These are phyloP conservation scores for Pristionchus arcanus DNA, from an alignment of 2,888 invertebrate genomes.

Conservation along the genomic window DNA sequence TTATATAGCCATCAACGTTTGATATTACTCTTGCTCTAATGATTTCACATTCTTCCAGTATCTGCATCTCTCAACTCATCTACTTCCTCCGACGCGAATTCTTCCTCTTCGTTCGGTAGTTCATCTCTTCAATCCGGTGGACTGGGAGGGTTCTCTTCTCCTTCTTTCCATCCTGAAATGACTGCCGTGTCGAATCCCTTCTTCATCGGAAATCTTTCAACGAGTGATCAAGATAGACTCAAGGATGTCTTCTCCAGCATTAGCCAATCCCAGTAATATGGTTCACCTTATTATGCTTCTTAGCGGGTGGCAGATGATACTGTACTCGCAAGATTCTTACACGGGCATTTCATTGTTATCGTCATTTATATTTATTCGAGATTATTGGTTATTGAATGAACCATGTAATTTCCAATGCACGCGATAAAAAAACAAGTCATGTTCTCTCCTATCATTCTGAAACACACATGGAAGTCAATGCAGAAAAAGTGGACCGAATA, in stretches of 20 bases:
- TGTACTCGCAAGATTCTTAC: too few relatives aligned
- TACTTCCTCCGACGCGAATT: not conserved
- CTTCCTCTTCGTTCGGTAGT: not conserved
- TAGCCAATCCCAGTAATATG: not conserved
- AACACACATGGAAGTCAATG: too few relatives aligned
- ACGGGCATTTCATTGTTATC: too few relatives aligned
- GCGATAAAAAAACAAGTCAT: too few relatives aligned
- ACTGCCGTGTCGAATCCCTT: not conserved
- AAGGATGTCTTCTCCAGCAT: not conserved
- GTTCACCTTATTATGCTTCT: not conserved
- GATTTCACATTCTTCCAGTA: not conserved
- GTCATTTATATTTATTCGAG: too few relatives aligned
- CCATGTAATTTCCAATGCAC: too few relatives aligned
- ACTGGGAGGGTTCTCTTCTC: not conserved
- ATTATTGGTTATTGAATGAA: too few relatives aligned
- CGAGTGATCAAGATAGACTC: not conserved
- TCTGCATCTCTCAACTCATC: not conserved
- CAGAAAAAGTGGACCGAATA: too few relatives aligned
- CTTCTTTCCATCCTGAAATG: not conserved
- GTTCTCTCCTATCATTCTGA: too few relatives aligned
- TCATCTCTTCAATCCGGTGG: not conserved
- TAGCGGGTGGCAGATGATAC: too few relatives aligned
- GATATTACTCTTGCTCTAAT: not conserved
- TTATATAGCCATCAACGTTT: too few relatives aligned
- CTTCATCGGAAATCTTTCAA: not conserved